A percentile compares a stretch with the other conserved stretches of the same genome.
Evolutionary conservation across 1,140 invertebrate species (phyloP).

Genomic region (Planococcus citri): DNA sequence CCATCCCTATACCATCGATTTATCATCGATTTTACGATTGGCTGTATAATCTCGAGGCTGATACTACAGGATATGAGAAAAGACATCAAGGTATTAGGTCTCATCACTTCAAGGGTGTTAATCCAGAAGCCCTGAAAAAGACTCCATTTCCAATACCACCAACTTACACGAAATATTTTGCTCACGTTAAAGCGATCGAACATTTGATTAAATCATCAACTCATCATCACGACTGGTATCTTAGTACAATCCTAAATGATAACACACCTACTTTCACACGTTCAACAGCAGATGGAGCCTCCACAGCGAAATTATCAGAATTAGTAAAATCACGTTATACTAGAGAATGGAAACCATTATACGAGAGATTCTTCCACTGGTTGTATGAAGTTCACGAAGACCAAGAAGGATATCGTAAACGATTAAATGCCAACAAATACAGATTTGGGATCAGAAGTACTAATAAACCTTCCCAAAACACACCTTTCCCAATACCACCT

Average conservation of each 20-base stretch:
- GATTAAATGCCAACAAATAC: neutral
- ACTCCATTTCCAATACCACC: neutral
- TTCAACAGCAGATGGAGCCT: no score
- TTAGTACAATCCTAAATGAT: neutral
- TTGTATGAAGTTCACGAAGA: neutral
- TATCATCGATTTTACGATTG: neutral
- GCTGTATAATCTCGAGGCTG: neutral
- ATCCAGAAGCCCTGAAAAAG: neutral
- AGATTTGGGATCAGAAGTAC: no score
- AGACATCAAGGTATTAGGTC: neutral
- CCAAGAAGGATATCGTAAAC: neutral
- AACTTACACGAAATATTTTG: neutral
- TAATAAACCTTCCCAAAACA: no score
- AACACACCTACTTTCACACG: no score
- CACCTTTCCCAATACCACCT: no score
- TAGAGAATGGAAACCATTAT: no score
- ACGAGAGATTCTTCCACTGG: neutral
- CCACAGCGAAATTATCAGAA: no score
- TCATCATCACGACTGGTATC: neutral
- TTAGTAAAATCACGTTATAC: no score
- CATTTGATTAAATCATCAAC: neutral
- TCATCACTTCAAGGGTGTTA: neutral
- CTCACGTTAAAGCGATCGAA: neutral
- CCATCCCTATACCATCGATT: neutral
- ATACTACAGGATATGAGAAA: neutral